Conservation (phyloP, 1,140 invertebrate genomes). For the Neotoxoptera formosana region DNA sequence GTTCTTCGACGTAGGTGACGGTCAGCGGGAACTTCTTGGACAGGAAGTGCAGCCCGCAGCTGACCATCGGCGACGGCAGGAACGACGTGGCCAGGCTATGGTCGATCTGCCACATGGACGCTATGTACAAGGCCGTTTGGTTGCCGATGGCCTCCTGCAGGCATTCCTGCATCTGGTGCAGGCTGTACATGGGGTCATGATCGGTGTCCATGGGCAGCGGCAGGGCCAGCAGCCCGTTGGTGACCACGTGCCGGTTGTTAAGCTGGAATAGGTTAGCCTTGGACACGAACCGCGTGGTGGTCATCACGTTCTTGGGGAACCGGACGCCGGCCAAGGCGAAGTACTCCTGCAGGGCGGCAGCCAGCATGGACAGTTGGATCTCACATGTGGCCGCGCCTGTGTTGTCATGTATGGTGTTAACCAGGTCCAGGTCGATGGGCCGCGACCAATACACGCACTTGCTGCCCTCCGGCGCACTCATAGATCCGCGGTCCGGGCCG, state of each 20-base stretch:
- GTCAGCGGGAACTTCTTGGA: conserved; percentile 76
- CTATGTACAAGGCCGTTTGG: conserved; percentile 74
- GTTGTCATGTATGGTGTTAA: conserved; percentile 68
- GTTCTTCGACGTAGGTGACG: conserved; percentile 71
- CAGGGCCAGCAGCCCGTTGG: conserved; percentile 68
- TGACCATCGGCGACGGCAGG: conserved; percentile 73
- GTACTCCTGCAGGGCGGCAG: conserved; percentile 71
- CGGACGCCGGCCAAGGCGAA: conserved; percentile 67
- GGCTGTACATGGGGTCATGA: conserved; percentile 63
- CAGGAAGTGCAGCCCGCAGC: conserved; percentile 74
- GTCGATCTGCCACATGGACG: conserved; percentile 73
- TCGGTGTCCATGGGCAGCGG: conserved; percentile 67
- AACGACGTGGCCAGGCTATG: conserved; percentile 73
- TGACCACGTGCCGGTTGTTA: conserved; percentile 48
- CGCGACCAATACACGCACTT: conserved; percentile 81
- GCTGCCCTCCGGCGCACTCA: conserved; percentile 68
- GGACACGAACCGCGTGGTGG: conserved; percentile 68
- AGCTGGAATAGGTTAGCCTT: conserved; percentile 65
- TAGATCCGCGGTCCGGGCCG: conserved; percentile 72
- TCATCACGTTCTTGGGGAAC: conserved; percentile 65
- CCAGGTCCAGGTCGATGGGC: conserved; percentile 68
- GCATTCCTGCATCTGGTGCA: conserved; percentile 58
- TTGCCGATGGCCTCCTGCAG: conserved; percentile 60
- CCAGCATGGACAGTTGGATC: conserved; percentile 71
- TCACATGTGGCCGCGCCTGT: conserved; percentile 74